phyloP scores from a whole-genome alignment of 2,797 vertebrate species.

The Malurus leucopterus region DNA sequence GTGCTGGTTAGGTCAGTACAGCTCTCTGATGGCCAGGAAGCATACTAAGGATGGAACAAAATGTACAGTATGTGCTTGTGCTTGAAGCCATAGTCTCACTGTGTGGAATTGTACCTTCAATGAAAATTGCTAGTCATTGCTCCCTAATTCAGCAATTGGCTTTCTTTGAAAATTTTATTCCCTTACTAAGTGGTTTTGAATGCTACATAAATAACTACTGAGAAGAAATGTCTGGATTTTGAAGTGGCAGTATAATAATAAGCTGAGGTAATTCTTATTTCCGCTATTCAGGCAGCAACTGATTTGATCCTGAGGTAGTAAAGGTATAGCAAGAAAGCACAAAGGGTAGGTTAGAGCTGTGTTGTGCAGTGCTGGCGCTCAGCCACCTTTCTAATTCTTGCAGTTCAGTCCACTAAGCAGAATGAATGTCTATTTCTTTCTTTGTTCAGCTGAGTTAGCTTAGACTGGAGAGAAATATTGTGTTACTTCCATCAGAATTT shows the following conservation, averaged over 20 bases:
- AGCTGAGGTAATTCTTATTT: background rate
- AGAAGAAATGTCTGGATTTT: background rate
- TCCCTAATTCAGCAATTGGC: background rate
- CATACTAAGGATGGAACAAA: background rate
- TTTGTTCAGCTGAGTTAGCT: background rate
- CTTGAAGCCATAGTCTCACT: background rate
- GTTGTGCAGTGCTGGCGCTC: background rate
- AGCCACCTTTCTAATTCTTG: background rate
- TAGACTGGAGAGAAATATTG: background rate
- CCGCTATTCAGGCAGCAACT: background rate
- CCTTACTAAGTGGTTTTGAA: background rate
- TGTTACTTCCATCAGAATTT: background rate
- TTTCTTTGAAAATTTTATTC: background rate
- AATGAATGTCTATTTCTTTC: background rate
- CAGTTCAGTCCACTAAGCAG: background rate
- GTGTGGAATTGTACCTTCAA: background rate
- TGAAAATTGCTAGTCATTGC: background rate
- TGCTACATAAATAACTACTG: background rate
- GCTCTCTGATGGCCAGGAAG: background rate
- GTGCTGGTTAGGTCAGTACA: background rate
- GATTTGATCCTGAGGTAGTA: background rate
- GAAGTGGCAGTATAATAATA: background rate
- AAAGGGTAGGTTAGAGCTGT: background rate
- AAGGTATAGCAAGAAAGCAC: background rate
- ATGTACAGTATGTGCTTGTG: background rate